Evolutionary conservation across 2,888 invertebrate genomes (phyloP).

Genomic region (Clivina fossor): DNA sequence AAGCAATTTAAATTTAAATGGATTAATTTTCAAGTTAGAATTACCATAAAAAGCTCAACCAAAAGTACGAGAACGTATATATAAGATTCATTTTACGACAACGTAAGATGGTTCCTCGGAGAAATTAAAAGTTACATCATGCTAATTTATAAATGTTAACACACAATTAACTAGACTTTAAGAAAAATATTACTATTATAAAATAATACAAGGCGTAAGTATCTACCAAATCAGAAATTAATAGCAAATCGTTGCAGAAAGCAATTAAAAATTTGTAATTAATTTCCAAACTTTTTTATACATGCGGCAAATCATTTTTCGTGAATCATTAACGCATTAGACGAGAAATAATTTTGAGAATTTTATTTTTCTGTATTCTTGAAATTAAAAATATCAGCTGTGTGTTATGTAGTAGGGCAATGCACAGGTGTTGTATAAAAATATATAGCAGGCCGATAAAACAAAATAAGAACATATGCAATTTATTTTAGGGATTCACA

Average conservation of each 20-base stretch:
- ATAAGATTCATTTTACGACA: no score
- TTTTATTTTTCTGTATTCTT: neutral
- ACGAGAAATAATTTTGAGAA: neutral
- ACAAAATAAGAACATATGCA: conserved; percentile 5
- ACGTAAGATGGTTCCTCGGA: conserved; percentile 5
- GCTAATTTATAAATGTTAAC: no score
- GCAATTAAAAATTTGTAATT: conserved; percentile 3
- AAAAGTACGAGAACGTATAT: neutral
- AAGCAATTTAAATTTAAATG: conserved; percentile 15
- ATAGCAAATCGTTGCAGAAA: neutral
- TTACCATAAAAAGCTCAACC: conserved; percentile 15
- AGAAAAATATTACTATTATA: no score
- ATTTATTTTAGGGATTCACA: conserved; percentile 19
- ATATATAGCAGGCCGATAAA: conserved; percentile 7
- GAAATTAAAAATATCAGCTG: conserved; percentile 28
- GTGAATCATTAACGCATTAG: neutral
- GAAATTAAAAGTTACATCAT: conserved; percentile 9
- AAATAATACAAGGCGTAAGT: no score
- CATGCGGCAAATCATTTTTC: no score
- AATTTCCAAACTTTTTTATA: no score
- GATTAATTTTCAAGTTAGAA: conserved; percentile 9
- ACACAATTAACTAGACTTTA: no score
- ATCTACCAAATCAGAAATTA: neutral
- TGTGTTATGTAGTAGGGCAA: conserved; percentile 4
- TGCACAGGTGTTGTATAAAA: conserved; percentile 28